These are phyloP conservation scores for Anastrepha ludens DNA, from an alignment of 1,140 invertebrate genomes.

Conservation along the genomic window DNA sequence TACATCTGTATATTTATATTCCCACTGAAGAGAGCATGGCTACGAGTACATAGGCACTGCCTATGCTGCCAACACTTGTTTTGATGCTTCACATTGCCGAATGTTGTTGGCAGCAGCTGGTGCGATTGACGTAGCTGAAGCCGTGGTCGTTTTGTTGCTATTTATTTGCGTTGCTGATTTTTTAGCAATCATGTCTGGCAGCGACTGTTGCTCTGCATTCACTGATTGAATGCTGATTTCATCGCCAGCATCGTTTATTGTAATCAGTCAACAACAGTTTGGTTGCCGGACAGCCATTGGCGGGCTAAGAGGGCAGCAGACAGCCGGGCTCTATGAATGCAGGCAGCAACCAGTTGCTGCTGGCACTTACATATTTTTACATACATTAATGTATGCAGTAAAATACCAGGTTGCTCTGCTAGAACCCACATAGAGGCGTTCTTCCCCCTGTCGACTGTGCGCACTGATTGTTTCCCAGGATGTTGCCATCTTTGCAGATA, in stretches of 20 bases:
- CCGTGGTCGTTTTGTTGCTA: neutral
- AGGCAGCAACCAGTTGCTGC: neutral
- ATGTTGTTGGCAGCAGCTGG: neutral
- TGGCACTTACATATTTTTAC: constrained; percentile 10
- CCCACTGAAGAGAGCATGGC: too few relatives aligned
- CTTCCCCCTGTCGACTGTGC: too few relatives aligned
- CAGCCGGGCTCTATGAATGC: neutral
- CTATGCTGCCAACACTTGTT: constrained; percentile 14
- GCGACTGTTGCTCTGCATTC: constrained; percentile 18
- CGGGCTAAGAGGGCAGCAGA: neutral
- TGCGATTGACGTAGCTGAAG: neutral
- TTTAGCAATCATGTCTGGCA: constrained; percentile 33
- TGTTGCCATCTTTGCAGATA: neutral
- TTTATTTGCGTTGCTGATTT: constrained; percentile 21
- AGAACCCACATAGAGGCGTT: neutral
- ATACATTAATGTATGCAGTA: constrained; percentile 17
- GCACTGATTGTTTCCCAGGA: too few relatives aligned
- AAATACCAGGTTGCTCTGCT: neutral
- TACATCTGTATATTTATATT: neutral
- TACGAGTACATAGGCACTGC: neutral
- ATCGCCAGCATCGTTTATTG: constrained; percentile 18
- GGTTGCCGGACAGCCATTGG: neutral
- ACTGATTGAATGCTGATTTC: constrained; percentile 40
- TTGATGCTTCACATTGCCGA: neutral
- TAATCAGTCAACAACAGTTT: constrained; percentile 5